Evolutionary conservation across 2,888 invertebrate genomes (phyloP), one percentile per base, ranked within the genome.

Genomic region (Cheilosia vernalis): DNA sequence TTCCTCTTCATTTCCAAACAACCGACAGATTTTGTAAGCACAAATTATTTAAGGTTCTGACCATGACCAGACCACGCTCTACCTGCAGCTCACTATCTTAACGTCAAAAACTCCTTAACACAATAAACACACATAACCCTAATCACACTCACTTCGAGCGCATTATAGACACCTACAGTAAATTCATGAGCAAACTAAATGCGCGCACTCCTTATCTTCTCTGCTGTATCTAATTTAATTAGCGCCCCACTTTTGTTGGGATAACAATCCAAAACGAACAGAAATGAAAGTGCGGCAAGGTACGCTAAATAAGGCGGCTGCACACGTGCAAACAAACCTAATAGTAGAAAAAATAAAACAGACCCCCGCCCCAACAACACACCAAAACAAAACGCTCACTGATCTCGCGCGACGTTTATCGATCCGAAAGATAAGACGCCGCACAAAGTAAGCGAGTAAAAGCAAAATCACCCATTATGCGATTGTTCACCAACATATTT

Each of bases 321-420:
- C 70, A 82, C 70, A 77, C 82, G 82, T 82, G 82, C 76, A 67
- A 30, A 61, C 24, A 76, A 1, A 33, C 7, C 60, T 2, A 2
- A 17, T 47, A 53, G 44, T 37, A 63, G 19, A 49, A 49, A 64
- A 44, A 72, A 6, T 27, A 7, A 27, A 27, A 27, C 2, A 30
- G 9, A 30, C 30, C 53, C 64, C 24, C 24, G 3, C 53, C 64
- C 24, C 24, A 24, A 24, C 27, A 42, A 33, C 17, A 64, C 40
- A 4, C 40, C 19, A 42, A 60, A 77, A 56, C 58, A 67, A 67
- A 66, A 49, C 51, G 15, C 64, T 70, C 9, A 4, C 67, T 51
- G 78, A 78, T 78, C 78, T 56, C 73, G 55, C 17, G 55, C 55
- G 60, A 56, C 67, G 17, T 44, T 78, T 79, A 79, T 84, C 83